phyloP scores from a whole-genome alignment of 1,140 invertebrate species.

The Pinna nobilis region DNA sequence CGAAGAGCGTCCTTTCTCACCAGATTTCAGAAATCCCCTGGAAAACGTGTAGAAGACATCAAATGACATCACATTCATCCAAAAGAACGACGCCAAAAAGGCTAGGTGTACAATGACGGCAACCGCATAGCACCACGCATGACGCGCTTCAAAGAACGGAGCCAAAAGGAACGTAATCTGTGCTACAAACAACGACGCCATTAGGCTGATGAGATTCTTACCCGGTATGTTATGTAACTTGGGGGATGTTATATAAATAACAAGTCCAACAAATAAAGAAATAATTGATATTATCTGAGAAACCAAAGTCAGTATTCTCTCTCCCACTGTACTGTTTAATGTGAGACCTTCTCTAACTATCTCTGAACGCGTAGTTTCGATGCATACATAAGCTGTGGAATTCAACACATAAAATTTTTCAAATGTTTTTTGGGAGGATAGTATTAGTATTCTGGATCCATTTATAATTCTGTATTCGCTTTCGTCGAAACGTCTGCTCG shows the following conservation, averaged over 20 bases:
- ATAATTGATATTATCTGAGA: conserved; percentile 51
- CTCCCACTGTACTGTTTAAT: conserved; percentile 24
- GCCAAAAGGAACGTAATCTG: conserved; percentile 75
- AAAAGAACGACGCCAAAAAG: conserved; percentile 78
- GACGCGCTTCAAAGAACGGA: conserved; percentile 31
- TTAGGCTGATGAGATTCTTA: conserved; percentile 75
- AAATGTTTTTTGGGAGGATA: conserved; percentile 10
- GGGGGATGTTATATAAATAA: conserved; percentile 71
- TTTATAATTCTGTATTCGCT: conserved; percentile 36
- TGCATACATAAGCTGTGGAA: conserved; percentile 12
- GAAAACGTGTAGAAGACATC: conserved; percentile 80
- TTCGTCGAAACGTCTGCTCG: conserved; percentile 17
- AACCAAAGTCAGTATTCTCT: conserved; percentile 51
- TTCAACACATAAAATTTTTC: not conserved
- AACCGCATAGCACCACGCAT: conserved; percentile 61
- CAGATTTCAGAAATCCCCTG: conserved; percentile 48
- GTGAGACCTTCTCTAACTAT: not conserved
- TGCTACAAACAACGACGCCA: conserved; percentile 73
- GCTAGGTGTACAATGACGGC: conserved; percentile 76
- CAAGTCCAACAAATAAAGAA: conserved; percentile 56
- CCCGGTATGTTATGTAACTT: conserved; percentile 76
- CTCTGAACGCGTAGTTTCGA: conserved; percentile 13
- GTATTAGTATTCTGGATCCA: conserved; percentile 20
- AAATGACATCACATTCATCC: conserved; percentile 79
- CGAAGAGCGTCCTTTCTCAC: conserved; percentile 31